Evolutionary conservation across 2,888 invertebrate species (phyloP).

Genomic region (Hylaea fasciaria): DNA sequence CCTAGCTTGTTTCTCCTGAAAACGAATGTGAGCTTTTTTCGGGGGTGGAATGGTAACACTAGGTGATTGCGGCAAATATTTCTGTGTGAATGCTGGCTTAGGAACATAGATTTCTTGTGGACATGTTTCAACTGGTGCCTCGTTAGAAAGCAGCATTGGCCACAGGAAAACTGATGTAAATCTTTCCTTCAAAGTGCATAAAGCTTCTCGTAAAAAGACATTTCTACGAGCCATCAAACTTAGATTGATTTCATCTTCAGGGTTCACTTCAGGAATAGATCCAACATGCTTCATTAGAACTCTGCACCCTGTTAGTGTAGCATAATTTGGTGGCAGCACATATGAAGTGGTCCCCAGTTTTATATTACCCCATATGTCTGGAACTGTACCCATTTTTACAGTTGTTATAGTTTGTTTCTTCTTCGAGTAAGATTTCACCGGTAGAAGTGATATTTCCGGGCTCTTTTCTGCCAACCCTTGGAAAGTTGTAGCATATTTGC

Average conservation of each 20-base stretch:
- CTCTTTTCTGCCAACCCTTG: conserved; percentile 48
- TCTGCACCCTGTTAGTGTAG: conserved; percentile 67
- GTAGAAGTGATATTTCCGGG: conserved; percentile 44
- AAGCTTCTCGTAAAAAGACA: conserved; percentile 51
- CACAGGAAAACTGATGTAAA: conserved; percentile 65
- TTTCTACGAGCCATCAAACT: conserved; percentile 52
- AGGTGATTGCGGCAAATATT: background rate
- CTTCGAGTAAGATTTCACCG: conserved; percentile 67
- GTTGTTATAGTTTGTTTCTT: conserved; percentile 49
- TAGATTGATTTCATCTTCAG: conserved; percentile 42
- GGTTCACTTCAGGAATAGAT: background rate
- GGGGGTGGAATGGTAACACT: conserved; percentile 3
- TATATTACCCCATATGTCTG: conserved; percentile 65
- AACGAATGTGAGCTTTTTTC: background rate
- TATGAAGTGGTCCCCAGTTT: conserved; percentile 43
- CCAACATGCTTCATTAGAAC: conserved; percentile 57
- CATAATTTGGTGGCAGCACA: conserved; percentile 69
- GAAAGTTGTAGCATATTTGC: conserved; percentile 48
- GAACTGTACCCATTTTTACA: conserved; percentile 29
- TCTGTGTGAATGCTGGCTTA: conserved; percentile 11
- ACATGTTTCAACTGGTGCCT: conserved; percentile 2
- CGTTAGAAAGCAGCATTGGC: conserved; percentile 70
- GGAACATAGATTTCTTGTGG: conserved; percentile 1
- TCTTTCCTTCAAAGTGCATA: conserved; percentile 57
- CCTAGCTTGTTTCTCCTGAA: background rate